Conservation (phyloP, 2,888 invertebrate species). For the Lasioglossum malachurum region DNA sequence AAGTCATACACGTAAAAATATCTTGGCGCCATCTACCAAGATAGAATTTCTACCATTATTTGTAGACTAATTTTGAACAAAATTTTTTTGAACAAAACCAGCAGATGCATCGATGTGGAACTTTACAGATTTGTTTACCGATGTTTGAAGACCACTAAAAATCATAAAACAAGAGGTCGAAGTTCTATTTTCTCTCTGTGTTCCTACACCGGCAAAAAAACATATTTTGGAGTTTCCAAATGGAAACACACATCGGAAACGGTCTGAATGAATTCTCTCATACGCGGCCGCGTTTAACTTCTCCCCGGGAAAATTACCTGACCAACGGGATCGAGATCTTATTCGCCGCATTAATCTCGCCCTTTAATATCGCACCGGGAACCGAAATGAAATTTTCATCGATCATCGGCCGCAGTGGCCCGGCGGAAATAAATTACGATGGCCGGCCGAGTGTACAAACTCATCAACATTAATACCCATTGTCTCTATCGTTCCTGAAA, state of each 20-base stretch:
- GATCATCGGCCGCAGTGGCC: not conserved
- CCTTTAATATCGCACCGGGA: not conserved
- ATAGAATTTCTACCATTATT: not conserved
- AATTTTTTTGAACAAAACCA: too few relatives aligned
- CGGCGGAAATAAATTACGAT: not conserved
- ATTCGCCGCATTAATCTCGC: slow-evolving; percentile 22
- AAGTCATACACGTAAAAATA: not conserved
- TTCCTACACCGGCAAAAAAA: not conserved
- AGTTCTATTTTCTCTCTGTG: too few relatives aligned
- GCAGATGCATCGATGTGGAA: too few relatives aligned
- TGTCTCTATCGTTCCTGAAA: not conserved
- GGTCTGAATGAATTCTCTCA: not conserved
- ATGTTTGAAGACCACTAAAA: too few relatives aligned
- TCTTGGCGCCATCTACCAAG: not conserved
- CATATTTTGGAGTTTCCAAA: not conserved
- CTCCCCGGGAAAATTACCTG: not conserved
- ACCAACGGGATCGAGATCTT: not conserved
- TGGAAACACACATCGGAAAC: not conserved
- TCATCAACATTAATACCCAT: not conserved
- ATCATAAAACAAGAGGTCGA: too few relatives aligned
- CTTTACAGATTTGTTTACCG: too few relatives aligned
- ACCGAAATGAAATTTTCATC: slow-evolving; percentile 7
- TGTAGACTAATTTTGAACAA: not conserved
- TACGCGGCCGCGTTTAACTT: not conserved
- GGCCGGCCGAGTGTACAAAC: not conserved